Evolutionary conservation across 2,797 vertebrate genomes (phyloP).

Genomic region (Staurois parvus): DNA sequence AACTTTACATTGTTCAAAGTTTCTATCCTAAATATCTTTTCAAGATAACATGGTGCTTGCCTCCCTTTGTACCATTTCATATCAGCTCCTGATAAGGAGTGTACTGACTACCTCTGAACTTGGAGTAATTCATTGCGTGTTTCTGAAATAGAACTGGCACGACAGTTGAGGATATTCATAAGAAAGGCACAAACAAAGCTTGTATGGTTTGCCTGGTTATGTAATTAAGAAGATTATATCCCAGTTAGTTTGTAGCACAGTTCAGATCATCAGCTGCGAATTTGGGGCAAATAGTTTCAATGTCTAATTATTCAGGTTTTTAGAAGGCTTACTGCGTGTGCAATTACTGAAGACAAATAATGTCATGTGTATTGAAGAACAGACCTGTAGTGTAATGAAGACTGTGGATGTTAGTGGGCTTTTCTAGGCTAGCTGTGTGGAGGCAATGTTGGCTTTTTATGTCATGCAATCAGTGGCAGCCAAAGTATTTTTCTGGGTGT

Average conservation of each 20-base stretch:
- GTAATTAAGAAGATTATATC: conserved; percentile 57
- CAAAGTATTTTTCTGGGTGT: no score
- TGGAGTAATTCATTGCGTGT: not conserved
- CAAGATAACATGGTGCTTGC: not conserved
- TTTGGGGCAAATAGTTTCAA: conserved; percentile 48
- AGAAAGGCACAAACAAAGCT: conserved; percentile 56
- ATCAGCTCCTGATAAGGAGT: conserved; percentile 34
- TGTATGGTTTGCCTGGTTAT: conserved; percentile 56
- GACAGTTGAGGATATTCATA: conserved; percentile 25
- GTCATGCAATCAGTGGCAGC: not conserved
- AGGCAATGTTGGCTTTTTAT: not conserved
- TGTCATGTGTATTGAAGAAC: not conserved
- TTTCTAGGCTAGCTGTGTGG: not conserved
- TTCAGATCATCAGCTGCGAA: conserved; percentile 12
- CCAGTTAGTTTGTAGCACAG: conserved; percentile 35
- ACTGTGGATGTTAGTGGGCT: not conserved
- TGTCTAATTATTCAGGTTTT: conserved; percentile 6
- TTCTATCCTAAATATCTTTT: not conserved
- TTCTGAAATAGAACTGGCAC: conserved; percentile 19
- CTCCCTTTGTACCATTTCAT: conserved; percentile 21
- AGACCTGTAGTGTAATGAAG: not conserved
- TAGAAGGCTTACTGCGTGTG: not conserved
- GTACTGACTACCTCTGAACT: conserved; percentile 1
- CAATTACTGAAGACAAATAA: not conserved
- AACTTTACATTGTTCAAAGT: not conserved